phyloP scores from a whole-genome alignment of 2,797 vertebrate genomes.

The Antrozous pallidus region DNA sequence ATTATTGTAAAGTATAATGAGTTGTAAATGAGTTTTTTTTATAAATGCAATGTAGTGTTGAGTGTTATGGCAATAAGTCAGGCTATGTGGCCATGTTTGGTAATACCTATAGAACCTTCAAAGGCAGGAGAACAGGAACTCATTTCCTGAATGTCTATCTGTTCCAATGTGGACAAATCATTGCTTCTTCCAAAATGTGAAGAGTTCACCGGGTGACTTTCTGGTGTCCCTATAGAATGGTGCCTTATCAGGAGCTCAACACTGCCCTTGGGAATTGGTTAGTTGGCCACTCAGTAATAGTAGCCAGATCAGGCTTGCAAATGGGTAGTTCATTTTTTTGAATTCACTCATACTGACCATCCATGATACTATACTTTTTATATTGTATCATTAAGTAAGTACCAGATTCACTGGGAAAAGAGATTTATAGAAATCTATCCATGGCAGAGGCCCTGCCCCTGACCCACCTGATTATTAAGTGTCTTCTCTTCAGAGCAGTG shows the following conservation, averaged over 20 bases:
- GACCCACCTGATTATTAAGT: not conserved
- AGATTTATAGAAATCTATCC: not conserved
- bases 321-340: not conserved
- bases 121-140: not conserved
- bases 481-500: not conserved
- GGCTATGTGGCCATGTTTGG: not conserved
- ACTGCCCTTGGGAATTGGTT: not conserved
- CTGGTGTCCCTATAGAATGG: not conserved
- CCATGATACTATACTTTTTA: not conserved
- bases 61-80: not conserved
- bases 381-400: not conserved
- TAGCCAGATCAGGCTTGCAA: not conserved
- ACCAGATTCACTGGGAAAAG: not conserved
- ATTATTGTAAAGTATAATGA: too few species aligned
- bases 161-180: not conserved
- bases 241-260: not conserved
- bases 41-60: not conserved
- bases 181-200: not conserved
- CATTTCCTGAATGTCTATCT: not conserved
- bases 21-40: constrained; percentile 4
- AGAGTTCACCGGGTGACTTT: not conserved
- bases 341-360: not conserved
- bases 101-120: not conserved
- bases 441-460: not conserved
- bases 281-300: not conserved